Conservation (phyloP, 2,113 vertebrate genomes). For the Corythoichthys intestinalis region DNA sequence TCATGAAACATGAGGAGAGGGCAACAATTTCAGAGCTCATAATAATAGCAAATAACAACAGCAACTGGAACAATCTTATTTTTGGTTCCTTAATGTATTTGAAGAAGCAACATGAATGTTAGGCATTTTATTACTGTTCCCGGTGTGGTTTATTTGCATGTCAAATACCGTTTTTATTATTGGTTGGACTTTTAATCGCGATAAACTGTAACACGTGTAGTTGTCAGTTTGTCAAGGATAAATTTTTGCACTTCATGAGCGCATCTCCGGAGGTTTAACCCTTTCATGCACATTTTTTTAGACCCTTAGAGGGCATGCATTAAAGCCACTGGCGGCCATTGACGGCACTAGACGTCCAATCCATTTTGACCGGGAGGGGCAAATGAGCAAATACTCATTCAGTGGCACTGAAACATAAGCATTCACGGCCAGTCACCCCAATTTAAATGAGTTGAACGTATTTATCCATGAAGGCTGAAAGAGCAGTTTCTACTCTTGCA, state of each 20-base stretch:
- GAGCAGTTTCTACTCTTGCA: too few relatives aligned
- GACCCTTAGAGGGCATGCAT: too few relatives aligned
- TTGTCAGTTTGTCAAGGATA: constrained; percentile 13
- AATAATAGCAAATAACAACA: not conserved
- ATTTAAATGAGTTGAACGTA: too few relatives aligned
- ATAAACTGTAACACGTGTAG: not conserved
- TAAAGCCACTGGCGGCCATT: too few relatives aligned
- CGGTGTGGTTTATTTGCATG: not conserved
- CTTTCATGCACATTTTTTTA: too few relatives aligned
- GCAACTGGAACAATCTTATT: not conserved
- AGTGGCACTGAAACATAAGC: too few relatives aligned
- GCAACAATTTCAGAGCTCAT: not conserved
- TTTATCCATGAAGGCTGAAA: too few relatives aligned
- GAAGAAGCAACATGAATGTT: not conserved
- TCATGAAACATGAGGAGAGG: constrained; percentile 43
- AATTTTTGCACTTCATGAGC: constrained; percentile 7
- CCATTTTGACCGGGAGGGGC: too few relatives aligned
- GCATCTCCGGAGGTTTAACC: not conserved
- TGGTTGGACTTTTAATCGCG: constrained; percentile 6
- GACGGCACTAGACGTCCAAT: too few relatives aligned
- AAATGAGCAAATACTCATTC: too few relatives aligned
- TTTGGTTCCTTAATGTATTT: not conserved
- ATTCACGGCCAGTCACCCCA: too few relatives aligned
- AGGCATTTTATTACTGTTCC: not conserved
- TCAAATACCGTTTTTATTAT: not conserved